A percentile compares a stretch with the other conserved stretches of the same genome.
phyloP scores from a whole-genome alignment of 2,113 vertebrate genomes.

The Anser cygnoides region DNA sequence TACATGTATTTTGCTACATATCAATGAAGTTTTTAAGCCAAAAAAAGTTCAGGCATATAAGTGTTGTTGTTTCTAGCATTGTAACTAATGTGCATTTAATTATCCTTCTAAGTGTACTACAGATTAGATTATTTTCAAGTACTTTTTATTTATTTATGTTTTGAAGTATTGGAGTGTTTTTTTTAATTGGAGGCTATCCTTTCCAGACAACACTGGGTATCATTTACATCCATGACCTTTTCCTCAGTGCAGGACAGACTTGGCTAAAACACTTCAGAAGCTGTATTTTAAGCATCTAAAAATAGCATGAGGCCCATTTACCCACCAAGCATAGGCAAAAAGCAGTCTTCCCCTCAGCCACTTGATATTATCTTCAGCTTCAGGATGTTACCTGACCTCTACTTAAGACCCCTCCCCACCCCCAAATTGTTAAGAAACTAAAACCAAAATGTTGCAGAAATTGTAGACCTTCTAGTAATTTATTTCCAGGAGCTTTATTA shows the following conservation, averaged over 20 bases:
- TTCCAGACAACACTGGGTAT: not conserved
- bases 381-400: not conserved
- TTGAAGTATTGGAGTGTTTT: not conserved
- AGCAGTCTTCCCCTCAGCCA: not conserved
- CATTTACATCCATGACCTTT: not conserved
- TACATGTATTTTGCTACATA: not conserved
- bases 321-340: not conserved
- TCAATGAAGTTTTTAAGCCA: not conserved
- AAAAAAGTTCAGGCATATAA: not conserved
- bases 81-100: not conserved
- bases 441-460: not conserved
- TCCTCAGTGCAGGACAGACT: not conserved
- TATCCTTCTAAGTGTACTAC: not conserved
- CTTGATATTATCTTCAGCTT: slow-evolving; percentile 17
- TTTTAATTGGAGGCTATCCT: not conserved
- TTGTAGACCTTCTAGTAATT: not conserved
- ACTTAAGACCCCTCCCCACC: not conserved
- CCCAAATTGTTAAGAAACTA: not conserved
- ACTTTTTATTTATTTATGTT: not conserved
- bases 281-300: not conserved
- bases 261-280: not conserved
- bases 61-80: not conserved
- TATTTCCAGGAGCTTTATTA: not conserved
- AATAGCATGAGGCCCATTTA: not conserved
- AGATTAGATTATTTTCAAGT: not conserved